Conservation (phyloP, 2,888 invertebrate species). For the Cerastis leucographa region DNA sequence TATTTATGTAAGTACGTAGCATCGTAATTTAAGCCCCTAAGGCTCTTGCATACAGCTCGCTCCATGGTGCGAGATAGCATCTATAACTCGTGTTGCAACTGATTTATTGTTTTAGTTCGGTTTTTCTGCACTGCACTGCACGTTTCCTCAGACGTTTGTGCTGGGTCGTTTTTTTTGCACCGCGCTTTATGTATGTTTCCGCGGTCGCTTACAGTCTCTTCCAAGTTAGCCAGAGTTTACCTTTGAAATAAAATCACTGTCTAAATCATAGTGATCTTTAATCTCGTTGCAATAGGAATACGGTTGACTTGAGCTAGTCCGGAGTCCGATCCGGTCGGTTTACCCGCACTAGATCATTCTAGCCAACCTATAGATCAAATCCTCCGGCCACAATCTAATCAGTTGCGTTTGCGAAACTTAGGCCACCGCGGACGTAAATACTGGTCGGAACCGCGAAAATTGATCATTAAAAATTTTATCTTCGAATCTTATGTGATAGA, state of each 20-base stretch:
- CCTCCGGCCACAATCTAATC: neutral
- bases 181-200: neutral
- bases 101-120: neutral
- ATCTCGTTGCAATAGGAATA: neutral
- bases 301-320: neutral
- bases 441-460: neutral
- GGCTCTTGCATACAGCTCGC: neutral
- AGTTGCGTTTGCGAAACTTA: neutral
- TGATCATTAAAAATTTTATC: neutral
- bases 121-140: constrained; percentile 12
- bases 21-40: constrained; percentile 13
- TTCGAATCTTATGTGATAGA: neutral
- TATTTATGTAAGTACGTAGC: constrained; percentile 1
- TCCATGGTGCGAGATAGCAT: constrained; percentile 15
- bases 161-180: neutral
- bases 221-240: neutral
- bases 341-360: neutral
- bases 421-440: neutral
- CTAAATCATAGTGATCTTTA: neutral
- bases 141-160: neutral
- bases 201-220: neutral
- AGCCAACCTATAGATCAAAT: neutral
- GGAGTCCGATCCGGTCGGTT: neutral
- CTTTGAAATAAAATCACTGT: neutral
- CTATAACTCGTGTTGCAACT: constrained; percentile 18